These are phyloP conservation scores for Oryctes rhinoceros DNA, from an alignment of 1,140 invertebrate species.

Conservation along the genomic window DNA sequence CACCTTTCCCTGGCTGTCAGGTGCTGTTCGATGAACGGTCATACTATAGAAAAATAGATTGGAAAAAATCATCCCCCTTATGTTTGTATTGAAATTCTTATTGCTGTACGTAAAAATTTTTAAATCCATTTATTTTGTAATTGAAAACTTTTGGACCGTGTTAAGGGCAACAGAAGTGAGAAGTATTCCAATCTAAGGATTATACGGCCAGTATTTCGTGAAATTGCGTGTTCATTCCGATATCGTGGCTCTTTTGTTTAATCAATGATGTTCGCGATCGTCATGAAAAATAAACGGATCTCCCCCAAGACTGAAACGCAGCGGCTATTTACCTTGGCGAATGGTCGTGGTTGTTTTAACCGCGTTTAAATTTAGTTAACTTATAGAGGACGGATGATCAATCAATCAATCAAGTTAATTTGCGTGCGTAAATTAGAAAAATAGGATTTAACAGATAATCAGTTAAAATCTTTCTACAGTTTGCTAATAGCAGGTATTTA, in stretches of 20 bases:
- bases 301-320: background rate
- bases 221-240: conserved; percentile 12
- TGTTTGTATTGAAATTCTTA: conserved; percentile 33
- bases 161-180: background rate
- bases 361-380: background rate
- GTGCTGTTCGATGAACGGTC: background rate
- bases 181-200: background rate
- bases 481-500: too few species aligned
- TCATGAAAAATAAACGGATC: conserved; percentile 13
- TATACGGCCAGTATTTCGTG: background rate
- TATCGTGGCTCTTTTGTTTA: conserved; percentile 30
- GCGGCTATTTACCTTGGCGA: background rate
- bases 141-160: background rate
- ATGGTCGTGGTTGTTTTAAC: background rate
- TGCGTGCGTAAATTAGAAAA: too few species aligned
- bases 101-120: background rate
- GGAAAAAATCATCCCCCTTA: conserved; percentile 4
- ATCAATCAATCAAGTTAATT: too few species aligned
- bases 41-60: background rate
- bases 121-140: background rate
- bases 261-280: conserved; percentile 4
- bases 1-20: background rate
- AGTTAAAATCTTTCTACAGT: too few species aligned
- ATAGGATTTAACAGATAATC: too few species aligned
- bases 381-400: background rate